Evolutionary conservation across 2,113 vertebrate species (phyloP), one percentile per base, ranked within the genome.

Genomic region (Pterocles gutturalis): DNA sequence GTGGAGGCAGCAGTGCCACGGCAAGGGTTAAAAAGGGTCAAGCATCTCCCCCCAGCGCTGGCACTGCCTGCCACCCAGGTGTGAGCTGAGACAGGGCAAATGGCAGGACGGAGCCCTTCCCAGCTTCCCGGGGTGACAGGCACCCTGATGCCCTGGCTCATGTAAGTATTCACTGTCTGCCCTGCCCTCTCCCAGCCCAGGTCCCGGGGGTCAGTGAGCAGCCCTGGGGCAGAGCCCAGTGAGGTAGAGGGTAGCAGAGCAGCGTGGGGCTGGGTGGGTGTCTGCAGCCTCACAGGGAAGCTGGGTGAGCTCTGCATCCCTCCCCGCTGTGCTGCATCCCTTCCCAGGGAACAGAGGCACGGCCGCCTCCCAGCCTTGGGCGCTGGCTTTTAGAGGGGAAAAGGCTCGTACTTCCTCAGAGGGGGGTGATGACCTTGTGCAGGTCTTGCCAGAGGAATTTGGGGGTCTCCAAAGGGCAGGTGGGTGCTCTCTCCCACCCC

Each of bases 331-430:
- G 36, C 61, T 53, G 69, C 11, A 21, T 34, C 29, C 34, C 31
- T 69, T 46, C 51, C 51, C 75, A 7, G 31, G 22, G 46, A 53
- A 78, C 2, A 7, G 34, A 49, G 13, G 33, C 70, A 82, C 1
- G 0, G 54, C 38, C 0, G 0, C 55, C 22, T 75, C 60, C 66
- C 36, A 41, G n/a, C n/a, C 61, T 10, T 2, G 18, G 61, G 36
- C 82, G 21, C 7, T 4, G 43, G 11, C 1, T 5, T 24, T 41
- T 3, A 10, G 19, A 1, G 17, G 19, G 43, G 9, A 13, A 57
- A 46, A 61, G 34, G 25, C 10, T 93, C 22, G 15, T 48, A 41
- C 25, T 15, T 43, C 36, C 79, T 75, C 2, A 0, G 38, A 49
- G n/a, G 2, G 4, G 15, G 5, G 4, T 36, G 45, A 41, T 31